Base-by-base conservation (phyloP, 1,140 invertebrate genomes). In the Magallana gigas region DNA sequence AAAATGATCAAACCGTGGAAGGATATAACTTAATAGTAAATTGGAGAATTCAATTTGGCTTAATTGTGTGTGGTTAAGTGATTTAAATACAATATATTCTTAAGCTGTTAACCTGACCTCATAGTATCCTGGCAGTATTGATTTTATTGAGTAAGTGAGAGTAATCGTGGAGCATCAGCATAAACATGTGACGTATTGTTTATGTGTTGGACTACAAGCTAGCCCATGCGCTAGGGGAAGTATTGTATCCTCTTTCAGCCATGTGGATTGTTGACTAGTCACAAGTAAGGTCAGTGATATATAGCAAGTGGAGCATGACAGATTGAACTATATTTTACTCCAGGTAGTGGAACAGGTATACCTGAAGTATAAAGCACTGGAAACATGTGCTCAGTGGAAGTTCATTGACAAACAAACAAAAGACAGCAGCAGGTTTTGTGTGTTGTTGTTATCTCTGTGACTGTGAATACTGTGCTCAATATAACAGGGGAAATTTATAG, bases 81-180 rank as follows among this genome's bases (percentile, higher is more conserved):
- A 18, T 18, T 9, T 71, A 23, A 18, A 71, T 18, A 71, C 18
- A 29, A 8, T 48, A 12, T 29, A 5, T 9, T 76, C 18, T 29
- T 23, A 18, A 36, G 68, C 14, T 36, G 68, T 29, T 76, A 29
- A 76, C 23, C 29, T 12, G 18, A 36, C 23, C 12, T 8, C 9
- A 12, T 36, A 76, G 36, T 36, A 29, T 29, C 12, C 36, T 29
- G 23, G 12, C 36, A 76, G 11, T 29, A 76, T 76, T 76, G 23
- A 76, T 76, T 76, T 76, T 76, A 76, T 76, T 76, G 68, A 76
- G 9, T 76, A 76, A 29, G n/a, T 76, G 23, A 48, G 36, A 48
- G 36, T 48, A 48, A 48, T 48, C 0, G 3, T 48, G 36, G 36
- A 48, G 36, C 36, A 48, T 48, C 36, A 48, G 36, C 5, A 48